These are phyloP conservation scores for Halisarca cf. caerulea DNA, from an alignment of 37 sponge, comb jelly and placozoan species.

Conservation along the genomic window DNA sequence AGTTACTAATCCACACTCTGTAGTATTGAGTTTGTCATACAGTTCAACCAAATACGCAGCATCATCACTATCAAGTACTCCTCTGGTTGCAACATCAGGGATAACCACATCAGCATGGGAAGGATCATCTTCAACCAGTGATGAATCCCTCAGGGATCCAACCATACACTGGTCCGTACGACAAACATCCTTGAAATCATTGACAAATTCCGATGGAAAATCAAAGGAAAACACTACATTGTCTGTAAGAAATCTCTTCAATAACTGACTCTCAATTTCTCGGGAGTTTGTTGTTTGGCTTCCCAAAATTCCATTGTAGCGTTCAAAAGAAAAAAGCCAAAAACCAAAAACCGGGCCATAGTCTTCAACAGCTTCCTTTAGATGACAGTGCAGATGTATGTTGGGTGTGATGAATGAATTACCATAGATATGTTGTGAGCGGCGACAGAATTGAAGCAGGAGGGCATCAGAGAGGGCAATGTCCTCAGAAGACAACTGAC, in stretches of 20 bases:
- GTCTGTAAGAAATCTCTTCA: neutral
- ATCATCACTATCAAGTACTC: no score
- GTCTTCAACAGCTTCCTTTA: neutral
- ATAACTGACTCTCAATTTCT: neutral
- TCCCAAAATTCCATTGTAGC: neutral
- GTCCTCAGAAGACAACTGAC: neutral
- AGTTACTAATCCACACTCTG: no score
- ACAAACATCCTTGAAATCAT: conserved; percentile 2
- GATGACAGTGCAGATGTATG: neutral
- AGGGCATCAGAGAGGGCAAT: neutral
- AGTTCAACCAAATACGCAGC: no score
- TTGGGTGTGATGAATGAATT: no score
- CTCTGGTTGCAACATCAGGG: no score
- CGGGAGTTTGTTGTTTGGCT: neutral
- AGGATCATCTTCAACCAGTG: neutral
- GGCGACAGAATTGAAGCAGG: neutral
- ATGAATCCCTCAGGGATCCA: neutral
- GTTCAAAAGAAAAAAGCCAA: neutral
- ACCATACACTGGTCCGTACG: neutral
- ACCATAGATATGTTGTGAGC: no score
- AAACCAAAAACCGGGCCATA: neutral
- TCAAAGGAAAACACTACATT: no score
- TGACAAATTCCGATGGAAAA: neutral
- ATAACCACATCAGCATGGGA: no score
- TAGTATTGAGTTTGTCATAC: no score